A percentile compares a stretch with the other conserved stretches of the same genome.
Conservation (phyloP, 1,140 invertebrate genomes). For the Araneus ventricosus region DNA sequence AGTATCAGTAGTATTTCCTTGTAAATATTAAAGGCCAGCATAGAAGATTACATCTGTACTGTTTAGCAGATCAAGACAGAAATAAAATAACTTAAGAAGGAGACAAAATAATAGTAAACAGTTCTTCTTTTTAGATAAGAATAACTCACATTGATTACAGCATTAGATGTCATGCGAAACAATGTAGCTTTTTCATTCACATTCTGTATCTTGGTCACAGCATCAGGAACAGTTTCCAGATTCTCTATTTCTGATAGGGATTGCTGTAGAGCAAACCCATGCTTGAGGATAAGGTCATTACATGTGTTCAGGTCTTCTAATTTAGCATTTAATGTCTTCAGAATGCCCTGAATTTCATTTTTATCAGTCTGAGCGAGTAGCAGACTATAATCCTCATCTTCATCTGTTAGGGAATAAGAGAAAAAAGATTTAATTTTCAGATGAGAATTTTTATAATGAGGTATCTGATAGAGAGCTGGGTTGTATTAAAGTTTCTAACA, state of each 20-base stretch:
- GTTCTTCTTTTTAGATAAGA: neutral
- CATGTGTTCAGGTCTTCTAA: constrained; percentile 94
- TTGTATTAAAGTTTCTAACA: too few relatives aligned
- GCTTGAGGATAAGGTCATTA: constrained; percentile 93
- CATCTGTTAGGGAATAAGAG: constrained; percentile 82
- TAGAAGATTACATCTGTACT: too few relatives aligned
- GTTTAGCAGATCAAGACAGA: neutral
- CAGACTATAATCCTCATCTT: constrained; percentile 83
- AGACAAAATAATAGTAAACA: neutral
- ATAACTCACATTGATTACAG: constrained; percentile 95
- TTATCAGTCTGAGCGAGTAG: constrained; percentile 81
- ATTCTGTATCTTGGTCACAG: constrained; percentile 85
- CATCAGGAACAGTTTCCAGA: constrained; percentile 83
- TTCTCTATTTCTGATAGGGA: constrained; percentile 91
- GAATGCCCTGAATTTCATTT: constrained; percentile 83
- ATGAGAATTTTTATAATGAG: neutral
- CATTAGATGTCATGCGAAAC: constrained; percentile 95
- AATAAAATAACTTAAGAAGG: neutral
- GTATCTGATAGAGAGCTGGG: too few relatives aligned
- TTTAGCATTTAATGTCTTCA: constrained; percentile 84
- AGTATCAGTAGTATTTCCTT: too few relatives aligned
- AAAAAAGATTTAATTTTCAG: neutral
- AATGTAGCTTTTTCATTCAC: constrained; percentile 94
- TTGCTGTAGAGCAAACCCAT: constrained; percentile 90
- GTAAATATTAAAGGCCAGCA: too few relatives aligned